Conservation (phyloP, 2,113 vertebrate genomes). For the Sylvia atricapilla region DNA sequence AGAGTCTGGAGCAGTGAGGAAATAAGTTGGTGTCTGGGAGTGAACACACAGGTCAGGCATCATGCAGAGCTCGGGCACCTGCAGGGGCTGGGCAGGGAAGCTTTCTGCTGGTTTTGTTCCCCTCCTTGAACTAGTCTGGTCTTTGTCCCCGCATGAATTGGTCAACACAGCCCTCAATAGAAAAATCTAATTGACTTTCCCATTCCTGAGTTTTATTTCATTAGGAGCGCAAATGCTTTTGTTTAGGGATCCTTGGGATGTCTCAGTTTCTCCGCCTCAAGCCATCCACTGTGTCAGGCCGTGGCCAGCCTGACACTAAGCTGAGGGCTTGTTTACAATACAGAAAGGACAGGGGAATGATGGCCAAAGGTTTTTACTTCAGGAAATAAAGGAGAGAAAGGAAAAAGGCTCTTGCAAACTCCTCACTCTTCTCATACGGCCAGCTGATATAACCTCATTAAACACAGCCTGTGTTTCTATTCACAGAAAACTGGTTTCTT, state of each 20-base stretch:
- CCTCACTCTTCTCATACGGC: neutral
- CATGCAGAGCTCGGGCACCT: rapidly evolving
- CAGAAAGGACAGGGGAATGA: neutral
- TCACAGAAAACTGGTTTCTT: neutral
- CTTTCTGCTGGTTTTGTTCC: neutral
- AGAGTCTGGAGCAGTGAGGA: neutral
- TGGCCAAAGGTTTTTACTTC: neutral
- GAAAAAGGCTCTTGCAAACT: neutral
- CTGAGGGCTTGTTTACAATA: neutral
- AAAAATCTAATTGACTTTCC: neutral
- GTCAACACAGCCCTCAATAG: neutral
- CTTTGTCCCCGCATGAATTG: rapidly evolving
- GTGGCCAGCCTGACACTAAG: rapidly evolving
- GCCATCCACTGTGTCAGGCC: neutral
- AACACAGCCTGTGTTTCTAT: neutral
- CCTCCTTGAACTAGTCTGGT: neutral
- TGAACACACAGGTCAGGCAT: neutral
- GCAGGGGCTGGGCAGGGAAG: neutral
- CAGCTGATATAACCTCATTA: neutral
- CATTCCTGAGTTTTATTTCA: too few relatives aligned
- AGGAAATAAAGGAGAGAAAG: neutral
- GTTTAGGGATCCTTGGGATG: neutral
- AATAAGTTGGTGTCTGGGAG: neutral
- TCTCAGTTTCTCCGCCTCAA: neutral
- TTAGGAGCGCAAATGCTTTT: neutral